Percentiles rank a stretch among this genome's conserved stretches.
Evolutionary conservation across 2,797 vertebrate species (phyloP).

Genomic region (Agapornis canus): DNA sequence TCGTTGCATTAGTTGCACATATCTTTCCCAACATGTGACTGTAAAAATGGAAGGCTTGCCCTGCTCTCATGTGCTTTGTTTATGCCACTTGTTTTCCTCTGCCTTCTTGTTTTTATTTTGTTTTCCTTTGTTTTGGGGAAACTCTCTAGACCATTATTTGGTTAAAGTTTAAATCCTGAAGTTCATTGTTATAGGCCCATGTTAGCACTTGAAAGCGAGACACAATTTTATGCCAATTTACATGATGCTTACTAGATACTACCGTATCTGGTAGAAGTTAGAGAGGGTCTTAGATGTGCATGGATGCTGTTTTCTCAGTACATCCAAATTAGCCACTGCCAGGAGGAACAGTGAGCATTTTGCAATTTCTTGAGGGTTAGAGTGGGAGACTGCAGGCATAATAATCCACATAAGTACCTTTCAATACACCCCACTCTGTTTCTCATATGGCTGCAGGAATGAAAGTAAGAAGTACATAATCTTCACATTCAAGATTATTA

Average conservation of each 20-base stretch:
- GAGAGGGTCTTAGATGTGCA: neutral
- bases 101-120: neutral
- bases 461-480: neutral
- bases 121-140: neutral
- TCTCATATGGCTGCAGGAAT: neutral
- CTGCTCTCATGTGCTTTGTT: slow-evolving; percentile 9
- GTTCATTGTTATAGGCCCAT: neutral
- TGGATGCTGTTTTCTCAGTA: neutral
- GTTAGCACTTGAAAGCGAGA: neutral
- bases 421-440: neutral
- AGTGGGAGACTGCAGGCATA: neutral
- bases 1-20: neutral
- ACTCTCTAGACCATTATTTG: neutral
- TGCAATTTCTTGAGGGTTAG: neutral
- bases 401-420: neutral
- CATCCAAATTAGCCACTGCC: neutral
- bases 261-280: neutral
- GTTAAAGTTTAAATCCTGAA: neutral
- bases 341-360: neutral
- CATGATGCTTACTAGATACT: neutral
- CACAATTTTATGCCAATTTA: neutral
- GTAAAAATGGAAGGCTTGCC: slow-evolving; percentile 31
- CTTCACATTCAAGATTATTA: neutral
- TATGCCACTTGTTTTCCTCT: slow-evolving; percentile 8
- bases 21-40: slow-evolving; percentile 1